A percentile compares a stretch with the other conserved stretches of the same genome.
Evolutionary conservation across 2,888 invertebrate genomes (phyloP).

Genomic region (Carcina quercana): DNA sequence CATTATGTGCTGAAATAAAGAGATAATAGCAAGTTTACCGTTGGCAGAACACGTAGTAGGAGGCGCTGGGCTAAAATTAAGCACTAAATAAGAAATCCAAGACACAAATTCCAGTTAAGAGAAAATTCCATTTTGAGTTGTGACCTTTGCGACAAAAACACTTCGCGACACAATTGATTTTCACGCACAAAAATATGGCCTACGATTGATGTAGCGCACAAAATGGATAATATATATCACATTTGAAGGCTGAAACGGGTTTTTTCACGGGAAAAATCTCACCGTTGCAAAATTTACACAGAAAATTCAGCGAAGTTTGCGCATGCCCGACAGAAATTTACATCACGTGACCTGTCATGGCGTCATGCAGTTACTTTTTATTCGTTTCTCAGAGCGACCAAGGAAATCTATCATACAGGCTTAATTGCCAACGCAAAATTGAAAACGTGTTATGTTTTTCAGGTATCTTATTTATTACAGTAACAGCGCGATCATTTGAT

Average conservation of each 20-base stretch:
- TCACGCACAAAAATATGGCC: conserved; percentile 35
- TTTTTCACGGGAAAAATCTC: conserved; percentile 41
- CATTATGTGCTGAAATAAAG: too few relatives aligned
- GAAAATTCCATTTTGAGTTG: conserved; percentile 33
- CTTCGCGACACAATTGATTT: conserved; percentile 38
- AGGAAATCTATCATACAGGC: conserved; percentile 3
- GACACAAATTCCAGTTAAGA: conserved; percentile 49
- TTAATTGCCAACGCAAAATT: too few relatives aligned
- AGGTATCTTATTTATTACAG: too few relatives aligned
- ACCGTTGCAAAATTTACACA: conserved; percentile 60
- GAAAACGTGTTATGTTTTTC: too few relatives aligned
- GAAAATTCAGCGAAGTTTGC: conserved; percentile 57
- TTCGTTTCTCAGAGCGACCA: conserved; percentile 6
- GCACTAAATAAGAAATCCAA: conserved; percentile 37
- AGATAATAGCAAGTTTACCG: too few relatives aligned
- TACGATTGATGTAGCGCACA: conserved; percentile 26
- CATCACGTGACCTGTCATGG: conserved; percentile 75
- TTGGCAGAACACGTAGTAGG: too few relatives aligned
- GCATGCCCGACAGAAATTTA: conserved; percentile 72
- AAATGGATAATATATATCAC: conserved; percentile 23
- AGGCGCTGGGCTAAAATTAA: conserved; percentile 27
- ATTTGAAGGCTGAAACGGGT: conserved; percentile 30
- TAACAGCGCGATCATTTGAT: too few relatives aligned
- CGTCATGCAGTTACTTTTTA: conserved; percentile 37
- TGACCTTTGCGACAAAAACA: conserved; percentile 57